Percentiles rank a stretch among this genome's conserved stretches.
phyloP scores from a whole-genome alignment of 2,888 invertebrate genomes.

The Onchidella celtica region DNA sequence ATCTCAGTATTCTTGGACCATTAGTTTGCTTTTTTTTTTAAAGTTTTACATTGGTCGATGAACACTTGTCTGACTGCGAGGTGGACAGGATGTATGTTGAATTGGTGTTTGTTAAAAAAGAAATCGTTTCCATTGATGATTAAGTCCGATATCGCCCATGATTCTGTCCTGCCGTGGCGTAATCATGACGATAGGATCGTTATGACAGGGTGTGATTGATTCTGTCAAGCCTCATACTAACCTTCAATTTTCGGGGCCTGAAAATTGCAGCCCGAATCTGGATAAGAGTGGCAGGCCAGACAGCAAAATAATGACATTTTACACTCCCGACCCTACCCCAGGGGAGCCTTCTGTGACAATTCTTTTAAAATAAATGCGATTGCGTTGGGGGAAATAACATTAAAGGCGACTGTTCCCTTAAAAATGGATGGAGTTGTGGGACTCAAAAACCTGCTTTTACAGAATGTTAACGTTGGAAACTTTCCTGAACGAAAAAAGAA shows the following conservation, averaged over 20 bases:
- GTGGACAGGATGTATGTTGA: no score
- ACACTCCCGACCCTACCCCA: constrained; percentile 19
- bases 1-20: no score
- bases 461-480: background rate
- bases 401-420: constrained; percentile 28
- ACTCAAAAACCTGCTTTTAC: background rate
- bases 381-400: constrained; percentile 17
- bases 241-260: constrained; percentile 36
- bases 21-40: no score
- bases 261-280: constrained; percentile 37
- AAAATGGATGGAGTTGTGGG: constrained; percentile 30
- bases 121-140: no score
- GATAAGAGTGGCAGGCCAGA: constrained; percentile 36
- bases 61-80: no score
- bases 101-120: no score
- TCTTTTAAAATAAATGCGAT: constrained; percentile 41
- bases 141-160: no score
- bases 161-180: no score
- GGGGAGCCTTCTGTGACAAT: constrained; percentile 14
- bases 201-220: constrained; percentile 36
- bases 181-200: constrained; percentile 21
- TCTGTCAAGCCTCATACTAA: constrained; percentile 38
- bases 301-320: constrained; percentile 35
- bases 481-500: no score
- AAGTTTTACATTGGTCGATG: no score